Evolutionary conservation across 2,888 invertebrate genomes (phyloP), one percentile per base, ranked within the genome.

Genomic region (Matsumyia berberina): DNA sequence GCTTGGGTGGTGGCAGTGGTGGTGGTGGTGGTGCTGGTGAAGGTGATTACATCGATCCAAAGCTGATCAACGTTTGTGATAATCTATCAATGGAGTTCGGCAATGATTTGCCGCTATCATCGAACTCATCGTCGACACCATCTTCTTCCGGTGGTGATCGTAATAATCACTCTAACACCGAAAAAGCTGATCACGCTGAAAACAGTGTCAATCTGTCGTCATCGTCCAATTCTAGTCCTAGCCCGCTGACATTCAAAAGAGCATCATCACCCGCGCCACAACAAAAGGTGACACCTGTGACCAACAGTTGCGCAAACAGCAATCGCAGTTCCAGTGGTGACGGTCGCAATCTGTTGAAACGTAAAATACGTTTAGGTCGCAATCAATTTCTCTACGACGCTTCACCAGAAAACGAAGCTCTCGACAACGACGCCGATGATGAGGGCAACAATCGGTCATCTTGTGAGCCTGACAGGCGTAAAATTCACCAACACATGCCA

Each of bases 31-130:
- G 67, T 55, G 79, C 60, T 86, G 92, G 92, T 49, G 86, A 86
- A 24, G 81, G 87, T 33, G 92, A 93, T 90, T 89, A 92, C 91
- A 91, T 94, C 91, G 92, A 94, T 87, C 93, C 94, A 8, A 94
- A 93, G 87, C 92, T 95, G 76, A 95, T 95, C 76, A 95, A 95
- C 90, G 94, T 94, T 91, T 94, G 94, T 89, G 95, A 95, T 90
- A 95, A 95, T 91, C 92, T 95, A 60, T 93, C 94, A 15, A 94
- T 95, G 33, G 87, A 88, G 72, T 51, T 88, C 5, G 86, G 74
- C 15, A 83, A 83, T 33, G 69, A 66, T 74, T 66, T 44, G 12
- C 57, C 31, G 24, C 78, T 72, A 6, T 77, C 79, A 12, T 88
- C 86, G 5, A 87, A 87, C n/a, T 86, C 87, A 3, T 89, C 90